Percentiles rank a stretch among this genome's conserved stretches.
phyloP scores from a whole-genome alignment of 2,113 vertebrate genomes.

The Silurus asotus region DNA sequence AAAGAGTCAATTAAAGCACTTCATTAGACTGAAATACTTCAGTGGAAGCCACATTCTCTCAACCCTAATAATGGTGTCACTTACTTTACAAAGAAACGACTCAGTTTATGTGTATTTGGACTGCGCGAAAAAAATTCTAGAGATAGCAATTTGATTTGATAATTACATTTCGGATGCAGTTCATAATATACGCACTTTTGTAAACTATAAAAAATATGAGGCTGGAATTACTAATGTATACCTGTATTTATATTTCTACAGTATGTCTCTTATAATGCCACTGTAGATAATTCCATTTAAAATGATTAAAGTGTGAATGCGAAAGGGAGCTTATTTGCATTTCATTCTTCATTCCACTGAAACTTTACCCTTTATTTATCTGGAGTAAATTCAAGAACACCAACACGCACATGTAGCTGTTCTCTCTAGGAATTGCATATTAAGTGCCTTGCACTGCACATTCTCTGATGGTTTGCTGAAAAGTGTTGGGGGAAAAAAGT shows the following conservation, averaged over 20 bases:
- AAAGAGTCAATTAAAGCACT: conserved; percentile 63
- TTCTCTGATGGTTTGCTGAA: not conserved
- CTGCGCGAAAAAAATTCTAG: not conserved
- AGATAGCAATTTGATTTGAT: not conserved
- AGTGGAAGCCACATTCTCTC: conserved; percentile 36
- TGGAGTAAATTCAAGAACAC: not conserved
- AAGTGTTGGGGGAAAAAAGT: not conserved
- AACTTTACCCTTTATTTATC: not conserved
- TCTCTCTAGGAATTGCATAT: not conserved
- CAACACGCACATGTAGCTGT: not conserved
- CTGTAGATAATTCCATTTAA: not conserved
- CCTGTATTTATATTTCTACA: not conserved
- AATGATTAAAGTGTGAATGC: not conserved
- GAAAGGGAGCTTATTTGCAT: not conserved
- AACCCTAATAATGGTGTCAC: conserved; percentile 11
- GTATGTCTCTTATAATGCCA: not conserved
- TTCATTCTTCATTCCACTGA: not conserved
- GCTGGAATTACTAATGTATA: not conserved
- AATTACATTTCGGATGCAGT: not conserved
- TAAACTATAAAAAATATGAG: not conserved
- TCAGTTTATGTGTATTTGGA: not conserved
- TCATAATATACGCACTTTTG: not conserved
- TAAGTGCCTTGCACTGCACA: not conserved
- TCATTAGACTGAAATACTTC: conserved; percentile 57
- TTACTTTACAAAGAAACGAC: conserved; percentile 12